Base-by-base conservation (phyloP, 2,797 vertebrate species). In the Selene dorsalis region DNA sequence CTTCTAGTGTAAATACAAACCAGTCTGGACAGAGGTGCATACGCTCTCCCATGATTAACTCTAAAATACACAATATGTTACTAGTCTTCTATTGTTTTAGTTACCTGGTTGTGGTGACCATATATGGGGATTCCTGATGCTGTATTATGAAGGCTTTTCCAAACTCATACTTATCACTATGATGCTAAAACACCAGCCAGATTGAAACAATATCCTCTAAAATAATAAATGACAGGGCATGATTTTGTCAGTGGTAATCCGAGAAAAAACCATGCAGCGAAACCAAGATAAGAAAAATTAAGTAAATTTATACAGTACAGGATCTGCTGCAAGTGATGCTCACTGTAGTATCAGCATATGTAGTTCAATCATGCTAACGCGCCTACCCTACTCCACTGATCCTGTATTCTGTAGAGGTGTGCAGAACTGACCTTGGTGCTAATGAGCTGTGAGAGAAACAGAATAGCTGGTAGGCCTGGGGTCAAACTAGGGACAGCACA, bases 351-450 rank as follows among this genome's bases (percentile, higher is more conserved):
- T 45, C n/a, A 62, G 20, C 45, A 47, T 28, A 38, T 83, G 18
- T 20, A 70, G 39, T 72, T 75, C 41, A 63, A 41, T 70, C 47
- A 66, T 62, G 12, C 13, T 39, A 28, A 6, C 1, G 38, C 3
- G 1, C 26, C 48, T 14, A 18, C 52, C 41, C 0, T 10, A 26
- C 56, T 18, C 48, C 63, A 53, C 50, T 65, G 70, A 66, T 75
- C 65, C 58, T 67, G 66, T 52, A 61, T 58, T 63, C 76, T 63
- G 57, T 22, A 38, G 35, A 41, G 22, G 22, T 60, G 45, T 60
- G 38, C 11, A 59, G 41, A 35, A 18, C 52, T 84, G 79, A 91
- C 83, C 75, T 82, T 73, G 77, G 56, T 83, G 81, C 77, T 84
- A 73, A 84, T 68, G 75, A 88, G 79, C 64, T 85, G 80, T 69